Conservation (phyloP, 2,888 invertebrate species). For the Chouioia cunea region DNA sequence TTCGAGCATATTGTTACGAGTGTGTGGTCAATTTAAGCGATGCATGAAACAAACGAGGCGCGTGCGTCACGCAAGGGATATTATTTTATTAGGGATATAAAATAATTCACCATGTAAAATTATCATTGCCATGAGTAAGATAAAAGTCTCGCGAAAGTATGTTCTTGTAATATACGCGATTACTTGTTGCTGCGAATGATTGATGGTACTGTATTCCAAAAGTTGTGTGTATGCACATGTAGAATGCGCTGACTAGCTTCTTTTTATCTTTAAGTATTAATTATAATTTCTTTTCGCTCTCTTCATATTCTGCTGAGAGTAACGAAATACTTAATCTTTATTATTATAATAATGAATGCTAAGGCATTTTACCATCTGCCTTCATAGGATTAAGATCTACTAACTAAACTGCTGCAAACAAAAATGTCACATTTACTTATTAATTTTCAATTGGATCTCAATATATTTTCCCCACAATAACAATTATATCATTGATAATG, state of each 20-base stretch:
- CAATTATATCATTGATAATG: no score
- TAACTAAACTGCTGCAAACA: neutral
- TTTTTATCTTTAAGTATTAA: constrained; percentile 13
- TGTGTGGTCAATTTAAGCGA: constrained; percentile 33
- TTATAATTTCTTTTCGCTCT: constrained; percentile 8
- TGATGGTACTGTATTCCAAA: constrained; percentile 15
- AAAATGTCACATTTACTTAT: neutral
- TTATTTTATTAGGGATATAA: constrained; percentile 34
- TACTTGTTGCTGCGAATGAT: constrained; percentile 39
- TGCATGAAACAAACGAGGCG: constrained; percentile 41
- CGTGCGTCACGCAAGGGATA: constrained; percentile 11
- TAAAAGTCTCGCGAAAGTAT: constrained; percentile 33
- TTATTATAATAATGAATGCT: constrained; percentile 8
- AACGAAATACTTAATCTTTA: constrained; percentile 22
- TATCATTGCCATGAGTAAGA: constrained; percentile 40
- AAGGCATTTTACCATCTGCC: constrained; percentile 21
- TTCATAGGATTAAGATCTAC: constrained; percentile 1
- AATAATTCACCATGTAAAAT: constrained; percentile 39
- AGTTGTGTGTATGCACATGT: neutral
- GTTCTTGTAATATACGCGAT: constrained; percentile 17
- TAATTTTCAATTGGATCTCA: neutral
- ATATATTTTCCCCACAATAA: no score
- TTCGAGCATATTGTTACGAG: constrained; percentile 42
- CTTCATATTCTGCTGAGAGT: constrained; percentile 17
- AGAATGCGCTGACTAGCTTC: constrained; percentile 25